A percentile compares a stretch with the other conserved stretches of the same genome.
phyloP scores from a whole-genome alignment of 2,113 vertebrate genomes.

The Nothoprocta pentlandii region DNA sequence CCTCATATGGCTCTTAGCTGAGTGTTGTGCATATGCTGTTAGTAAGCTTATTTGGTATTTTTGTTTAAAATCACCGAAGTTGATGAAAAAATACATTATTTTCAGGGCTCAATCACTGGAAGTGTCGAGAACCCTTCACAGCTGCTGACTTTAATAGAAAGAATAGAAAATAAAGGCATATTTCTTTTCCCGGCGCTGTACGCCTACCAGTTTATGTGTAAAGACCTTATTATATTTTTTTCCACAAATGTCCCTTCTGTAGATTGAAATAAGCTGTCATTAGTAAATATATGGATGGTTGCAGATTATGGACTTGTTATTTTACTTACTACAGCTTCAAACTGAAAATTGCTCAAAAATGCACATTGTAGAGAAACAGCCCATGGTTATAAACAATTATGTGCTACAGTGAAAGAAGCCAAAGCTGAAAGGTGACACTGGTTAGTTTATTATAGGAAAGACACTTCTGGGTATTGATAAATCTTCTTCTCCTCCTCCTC shows the following conservation, averaged over 20 bases:
- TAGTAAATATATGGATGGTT: not conserved
- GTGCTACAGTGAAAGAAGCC: not conserved
- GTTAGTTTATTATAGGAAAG: not conserved
- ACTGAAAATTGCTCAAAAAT: not conserved
- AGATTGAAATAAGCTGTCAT: not conserved
- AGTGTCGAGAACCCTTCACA: not conserved
- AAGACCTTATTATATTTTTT: not conserved
- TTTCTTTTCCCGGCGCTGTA: not conserved
- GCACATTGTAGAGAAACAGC: not conserved
- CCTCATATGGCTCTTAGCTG: not conserved
- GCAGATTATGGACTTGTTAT: not conserved
- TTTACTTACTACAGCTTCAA: not conserved
- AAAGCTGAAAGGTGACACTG: not conserved
- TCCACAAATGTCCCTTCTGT: not conserved
- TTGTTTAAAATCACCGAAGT: constrained; percentile 26
- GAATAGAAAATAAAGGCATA: not conserved
- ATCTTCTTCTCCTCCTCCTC: not conserved
- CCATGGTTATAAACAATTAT: not conserved
- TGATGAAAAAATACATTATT: not conserved
- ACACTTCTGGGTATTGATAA: not conserved
- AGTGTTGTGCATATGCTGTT: constrained; percentile 3
- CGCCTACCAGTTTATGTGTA: not conserved
- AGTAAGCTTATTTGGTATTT: not conserved
- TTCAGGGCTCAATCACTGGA: not conserved
- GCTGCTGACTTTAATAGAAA: not conserved